A percentile compares a stretch with the other conserved stretches of the same genome.
Evolutionary conservation across 2,113 vertebrate genomes (phyloP).

Genomic region (Pygoscelis adeliae): DNA sequence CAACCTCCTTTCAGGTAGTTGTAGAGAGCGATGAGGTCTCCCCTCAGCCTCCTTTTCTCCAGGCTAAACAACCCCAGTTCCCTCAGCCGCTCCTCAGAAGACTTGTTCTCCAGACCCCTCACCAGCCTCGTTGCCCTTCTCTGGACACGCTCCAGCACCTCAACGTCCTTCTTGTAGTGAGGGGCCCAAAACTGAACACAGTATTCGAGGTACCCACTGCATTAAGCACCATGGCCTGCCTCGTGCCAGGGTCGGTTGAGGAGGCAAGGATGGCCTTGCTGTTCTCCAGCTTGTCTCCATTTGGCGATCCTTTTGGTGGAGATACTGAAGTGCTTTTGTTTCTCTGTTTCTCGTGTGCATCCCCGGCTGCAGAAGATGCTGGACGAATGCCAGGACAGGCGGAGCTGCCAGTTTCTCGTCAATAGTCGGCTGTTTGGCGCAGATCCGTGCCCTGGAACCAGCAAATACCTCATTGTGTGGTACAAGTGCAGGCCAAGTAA

Average conservation of each 20-base stretch:
- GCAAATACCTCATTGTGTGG: slow-evolving; percentile 88
- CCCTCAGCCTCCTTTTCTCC: too few relatives aligned
- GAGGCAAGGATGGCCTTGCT: background rate
- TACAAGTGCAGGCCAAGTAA: slow-evolving; percentile 94
- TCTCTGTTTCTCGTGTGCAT: slow-evolving; percentile 12
- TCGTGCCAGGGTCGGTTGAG: fast-evolving
- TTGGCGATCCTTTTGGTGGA: background rate
- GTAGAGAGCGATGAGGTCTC: too few relatives aligned
- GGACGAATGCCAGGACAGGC: slow-evolving; percentile 90
- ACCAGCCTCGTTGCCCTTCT: too few relatives aligned
- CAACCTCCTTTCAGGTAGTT: too few relatives aligned
- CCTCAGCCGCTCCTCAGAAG: too few relatives aligned
- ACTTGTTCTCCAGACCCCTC: too few relatives aligned
- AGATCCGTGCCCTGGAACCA: slow-evolving; percentile 85
- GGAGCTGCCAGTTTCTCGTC: slow-evolving; percentile 88
- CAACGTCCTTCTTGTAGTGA: too few relatives aligned
- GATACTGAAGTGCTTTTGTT: slow-evolving; percentile 17
- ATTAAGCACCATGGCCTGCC: background rate
- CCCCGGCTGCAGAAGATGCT: slow-evolving; percentile 83
- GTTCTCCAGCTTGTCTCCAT: background rate
- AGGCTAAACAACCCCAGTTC: too few relatives aligned
- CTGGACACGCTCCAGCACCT: too few relatives aligned
- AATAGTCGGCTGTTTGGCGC: slow-evolving; percentile 86
- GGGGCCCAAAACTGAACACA: too few relatives aligned
- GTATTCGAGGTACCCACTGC: too few relatives aligned